Evolutionary conservation across 2,113 vertebrate genomes (phyloP).

Genomic region (Gallinago undulata): DNA sequence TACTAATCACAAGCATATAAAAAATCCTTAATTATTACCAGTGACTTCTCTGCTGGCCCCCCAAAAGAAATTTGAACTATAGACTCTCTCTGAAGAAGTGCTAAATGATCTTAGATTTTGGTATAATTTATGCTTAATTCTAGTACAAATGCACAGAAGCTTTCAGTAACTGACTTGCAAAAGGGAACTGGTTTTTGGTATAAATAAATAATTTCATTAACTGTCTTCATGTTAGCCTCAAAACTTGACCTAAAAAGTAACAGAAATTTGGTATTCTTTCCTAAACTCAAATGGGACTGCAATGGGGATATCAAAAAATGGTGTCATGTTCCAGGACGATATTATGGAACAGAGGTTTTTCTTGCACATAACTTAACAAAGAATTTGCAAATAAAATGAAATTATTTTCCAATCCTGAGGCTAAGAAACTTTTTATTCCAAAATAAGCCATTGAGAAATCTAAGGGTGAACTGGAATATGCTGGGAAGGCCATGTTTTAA

Average conservation of each 20-base stretch:
- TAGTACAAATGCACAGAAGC: not conserved
- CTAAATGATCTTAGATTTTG: not conserved
- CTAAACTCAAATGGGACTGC: not conserved
- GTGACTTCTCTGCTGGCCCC: not conserved
- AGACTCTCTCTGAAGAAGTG: not conserved
- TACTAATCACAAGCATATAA: not conserved
- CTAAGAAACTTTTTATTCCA: not conserved
- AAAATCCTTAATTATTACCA: not conserved
- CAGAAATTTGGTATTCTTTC: not conserved
- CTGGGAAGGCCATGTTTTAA: not conserved
- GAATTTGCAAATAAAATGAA: not conserved
- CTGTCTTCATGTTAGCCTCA: not conserved
- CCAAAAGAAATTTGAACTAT: not conserved
- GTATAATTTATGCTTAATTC: conserved; percentile 12
- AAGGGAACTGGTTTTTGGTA: not conserved
- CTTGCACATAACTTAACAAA: not conserved
- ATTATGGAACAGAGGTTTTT: not conserved
- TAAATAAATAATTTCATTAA: not conserved
- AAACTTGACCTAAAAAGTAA: not conserved
- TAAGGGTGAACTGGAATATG: not conserved
- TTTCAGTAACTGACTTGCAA: conserved; percentile 2
- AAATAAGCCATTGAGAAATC: not conserved
- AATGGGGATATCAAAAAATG: not conserved
- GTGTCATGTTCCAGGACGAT: not conserved
- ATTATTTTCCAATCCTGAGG: not conserved